These are phyloP conservation scores for Cantharis rustica DNA, from an alignment of 2,888 invertebrate genomes.

Conservation along the genomic window DNA sequence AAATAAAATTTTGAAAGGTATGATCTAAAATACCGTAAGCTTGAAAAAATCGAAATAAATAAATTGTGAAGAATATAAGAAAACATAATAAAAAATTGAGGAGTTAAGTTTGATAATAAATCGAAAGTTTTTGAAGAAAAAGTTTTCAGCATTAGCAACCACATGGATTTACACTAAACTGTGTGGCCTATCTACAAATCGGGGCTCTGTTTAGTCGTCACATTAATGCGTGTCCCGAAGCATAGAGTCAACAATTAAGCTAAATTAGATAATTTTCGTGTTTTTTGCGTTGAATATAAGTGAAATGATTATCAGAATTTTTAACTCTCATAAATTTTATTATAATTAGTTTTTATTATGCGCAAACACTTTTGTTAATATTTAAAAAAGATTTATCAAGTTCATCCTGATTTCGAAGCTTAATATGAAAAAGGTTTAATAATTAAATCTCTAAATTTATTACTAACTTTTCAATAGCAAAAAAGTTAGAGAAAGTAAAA, in stretches of 20 bases:
- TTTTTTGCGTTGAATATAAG: slow-evolving; percentile 25
- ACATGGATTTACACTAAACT: slow-evolving; percentile 34
- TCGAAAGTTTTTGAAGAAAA: slow-evolving; percentile 13
- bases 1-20: neutral
- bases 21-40: neutral
- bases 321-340: slow-evolving; percentile 22
- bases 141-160: slow-evolving; percentile 21
- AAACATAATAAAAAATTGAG: neutral
- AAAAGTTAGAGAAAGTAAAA: slow-evolving; percentile 16
- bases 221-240: slow-evolving; percentile 48
- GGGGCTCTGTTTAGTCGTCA: slow-evolving; percentile 46
- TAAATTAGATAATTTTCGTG: slow-evolving; percentile 33
- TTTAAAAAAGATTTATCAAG: slow-evolving; percentile 6
- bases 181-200: slow-evolving; percentile 52
- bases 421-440: slow-evolving; percentile 21
- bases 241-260: slow-evolving; percentile 44
- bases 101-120: slow-evolving; percentile 5
- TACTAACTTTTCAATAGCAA: slow-evolving; percentile 18
- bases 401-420: slow-evolving; percentile 9
- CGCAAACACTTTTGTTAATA: slow-evolving; percentile 14
- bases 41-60: neutral
- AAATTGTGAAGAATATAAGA: neutral
- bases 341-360: slow-evolving; percentile 25
- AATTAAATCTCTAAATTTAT: slow-evolving; percentile 17
- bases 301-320: slow-evolving; percentile 24